Evolutionary conservation across 2,113 vertebrate species (phyloP), one percentile per base, ranked within the genome.

Genomic region (Mormyrus iriodes): DNA sequence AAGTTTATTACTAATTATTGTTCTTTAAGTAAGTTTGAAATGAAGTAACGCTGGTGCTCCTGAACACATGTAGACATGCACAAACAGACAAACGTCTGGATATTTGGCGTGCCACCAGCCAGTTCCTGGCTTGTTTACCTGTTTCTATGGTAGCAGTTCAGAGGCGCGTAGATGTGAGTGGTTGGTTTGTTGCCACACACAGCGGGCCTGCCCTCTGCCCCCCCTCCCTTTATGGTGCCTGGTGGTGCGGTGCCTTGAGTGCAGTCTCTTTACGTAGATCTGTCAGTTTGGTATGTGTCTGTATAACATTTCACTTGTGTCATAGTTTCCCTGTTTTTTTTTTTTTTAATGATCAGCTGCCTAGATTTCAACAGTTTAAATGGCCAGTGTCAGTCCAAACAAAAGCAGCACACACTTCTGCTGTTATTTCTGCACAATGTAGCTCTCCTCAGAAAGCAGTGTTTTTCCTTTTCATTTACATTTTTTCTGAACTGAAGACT

Each of bases 101-200:
- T 88, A 89, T 88, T 91, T 87, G 88, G 85, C 85, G 90, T 90
- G 91, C 91, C 90, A 91, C 90, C 93, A 91, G 88, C 90, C 92
- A 90, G 86, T 88, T 92, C 91, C 90, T 52, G 90, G 93, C 91
- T 91, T 95, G 94, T 95, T 95, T 94, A 94, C 91, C 69, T 90
- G 94, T 94, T 93, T 92, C 91, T 91, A 95, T 93, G 93, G 93
- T 88, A 92, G 89, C 94, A 48, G 58, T 92, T 91, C 91, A 93
- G 92, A 92, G 92, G 90, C 92, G 90, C 91, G 91, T 90, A 91
- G 94, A 93, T 94, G 91, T 83, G 88, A 91, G 58, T 48, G 88
- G 87, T 89, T 91, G 88, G 90, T 90, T 93, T 86, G 84, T 82
- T 61, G 48, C 86, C 88, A 89, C 35, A 65, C 39, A 61, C 42